Percentiles rank a stretch among this genome's conserved stretches.
These are phyloP conservation scores for Stegana nigrithorax DNA, from an alignment of 2,888 invertebrate species.

Conservation along the genomic window DNA sequence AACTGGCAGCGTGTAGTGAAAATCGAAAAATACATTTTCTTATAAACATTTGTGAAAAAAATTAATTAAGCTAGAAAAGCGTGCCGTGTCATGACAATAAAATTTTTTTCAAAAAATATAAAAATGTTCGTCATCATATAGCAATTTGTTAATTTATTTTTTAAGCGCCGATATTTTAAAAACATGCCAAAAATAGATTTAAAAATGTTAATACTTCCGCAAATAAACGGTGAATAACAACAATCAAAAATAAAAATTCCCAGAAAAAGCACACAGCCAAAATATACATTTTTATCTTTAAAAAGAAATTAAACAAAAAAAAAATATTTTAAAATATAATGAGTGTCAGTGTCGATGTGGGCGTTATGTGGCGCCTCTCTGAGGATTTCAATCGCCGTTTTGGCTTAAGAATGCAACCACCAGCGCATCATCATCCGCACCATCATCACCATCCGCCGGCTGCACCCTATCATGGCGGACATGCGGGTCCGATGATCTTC, in stretches of 20 bases:
- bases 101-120: background rate
- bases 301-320: slow-evolving; percentile 9
- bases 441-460: slow-evolving; percentile 40
- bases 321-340: slow-evolving; percentile 38
- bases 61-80: background rate
- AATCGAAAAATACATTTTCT: background rate
- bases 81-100: background rate
- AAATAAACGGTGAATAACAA: background rate
- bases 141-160: too few relatives aligned
- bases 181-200: background rate
- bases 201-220: background rate
- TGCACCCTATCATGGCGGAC: slow-evolving; percentile 41
- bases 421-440: slow-evolving; percentile 52
- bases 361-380: slow-evolving; percentile 70
- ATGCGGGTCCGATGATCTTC: slow-evolving; percentile 61
- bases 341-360: slow-evolving; percentile 69
- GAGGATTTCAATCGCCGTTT: slow-evolving; percentile 69
- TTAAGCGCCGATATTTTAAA: background rate
- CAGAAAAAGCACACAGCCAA: background rate
- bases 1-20: background rate
- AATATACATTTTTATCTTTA: too few relatives aligned
- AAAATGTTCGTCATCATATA: background rate
- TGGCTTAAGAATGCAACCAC: slow-evolving; percentile 67
- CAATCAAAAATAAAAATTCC: background rate
- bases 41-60: background rate